phyloP scores from a whole-genome alignment of 2,113 vertebrate species.

The Papio anubis region DNA sequence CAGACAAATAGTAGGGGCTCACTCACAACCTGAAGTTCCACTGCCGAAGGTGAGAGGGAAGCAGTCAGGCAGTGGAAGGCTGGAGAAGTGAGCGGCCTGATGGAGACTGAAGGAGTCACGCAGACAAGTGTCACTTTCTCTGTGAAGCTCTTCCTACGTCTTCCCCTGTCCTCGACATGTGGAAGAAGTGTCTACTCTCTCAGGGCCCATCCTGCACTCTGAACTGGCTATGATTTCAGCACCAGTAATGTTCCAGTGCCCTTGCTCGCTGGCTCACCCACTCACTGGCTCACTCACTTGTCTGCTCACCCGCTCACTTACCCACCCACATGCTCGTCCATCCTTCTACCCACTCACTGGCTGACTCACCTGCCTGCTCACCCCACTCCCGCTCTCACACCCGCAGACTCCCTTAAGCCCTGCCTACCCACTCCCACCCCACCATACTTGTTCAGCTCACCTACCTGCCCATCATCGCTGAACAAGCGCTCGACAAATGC shows the following conservation, averaged over 20 bases:
- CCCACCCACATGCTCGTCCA: rapidly evolving
- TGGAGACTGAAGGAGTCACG: not conserved
- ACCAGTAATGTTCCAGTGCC: too few species aligned
- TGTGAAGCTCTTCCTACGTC: not conserved
- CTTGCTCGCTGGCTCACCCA: not conserved
- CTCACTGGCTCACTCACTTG: not conserved
- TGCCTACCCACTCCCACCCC: too few species aligned
- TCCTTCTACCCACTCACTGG: too few species aligned
- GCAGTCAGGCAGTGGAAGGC: not conserved
- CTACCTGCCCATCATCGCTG: too few species aligned
- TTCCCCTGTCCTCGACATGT: rapidly evolving
- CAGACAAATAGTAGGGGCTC: not conserved
- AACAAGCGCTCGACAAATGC: too few species aligned
- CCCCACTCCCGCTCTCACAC: too few species aligned
- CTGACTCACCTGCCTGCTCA: too few species aligned
- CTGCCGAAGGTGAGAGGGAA: not conserved
- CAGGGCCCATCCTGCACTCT: too few species aligned
- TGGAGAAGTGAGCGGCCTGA: not conserved
- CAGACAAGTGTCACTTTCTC: not conserved
- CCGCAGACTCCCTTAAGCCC: rapidly evolving
- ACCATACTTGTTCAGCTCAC: too few species aligned
- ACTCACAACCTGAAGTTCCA: not conserved
- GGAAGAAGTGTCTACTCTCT: not conserved
- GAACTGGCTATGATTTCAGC: not conserved
- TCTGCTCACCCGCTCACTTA: rapidly evolving